Conservation (phyloP, 2,797 vertebrate species). For the Tangara arthus region DNA sequence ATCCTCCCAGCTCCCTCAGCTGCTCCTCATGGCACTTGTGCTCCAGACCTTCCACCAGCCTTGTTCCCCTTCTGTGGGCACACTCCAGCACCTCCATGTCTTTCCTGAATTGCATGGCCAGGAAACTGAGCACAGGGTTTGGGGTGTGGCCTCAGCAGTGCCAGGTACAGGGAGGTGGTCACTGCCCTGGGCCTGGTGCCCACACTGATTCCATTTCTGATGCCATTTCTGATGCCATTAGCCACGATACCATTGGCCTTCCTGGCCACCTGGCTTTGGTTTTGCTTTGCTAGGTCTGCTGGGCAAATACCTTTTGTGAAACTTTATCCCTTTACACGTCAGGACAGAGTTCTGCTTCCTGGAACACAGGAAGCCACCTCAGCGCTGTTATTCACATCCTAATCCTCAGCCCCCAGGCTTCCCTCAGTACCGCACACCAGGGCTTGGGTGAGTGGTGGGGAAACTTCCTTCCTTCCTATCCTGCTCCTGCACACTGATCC, state of each 20-base stretch:
- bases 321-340: background rate
- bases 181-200: background rate
- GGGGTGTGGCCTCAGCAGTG: background rate
- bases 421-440: fast-evolving
- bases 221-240: background rate
- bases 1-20: background rate
- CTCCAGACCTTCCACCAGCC: background rate
- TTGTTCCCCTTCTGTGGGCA: background rate
- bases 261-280: background rate
- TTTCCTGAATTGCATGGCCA: background rate
- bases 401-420: background rate
- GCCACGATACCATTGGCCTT: background rate
- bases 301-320: background rate
- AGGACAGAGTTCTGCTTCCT: background rate
- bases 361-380: background rate
- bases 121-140: background rate
- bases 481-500: background rate
- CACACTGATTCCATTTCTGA: background rate
- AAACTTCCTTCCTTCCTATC: background rate
- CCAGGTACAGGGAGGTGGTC: background rate
- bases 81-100: background rate
- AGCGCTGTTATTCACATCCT: background rate
- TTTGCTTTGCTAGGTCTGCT: background rate
- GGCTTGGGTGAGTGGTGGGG: background rate
- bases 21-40: background rate